Percentiles rank a stretch among this genome's conserved stretches.
Evolutionary conservation across 2,888 invertebrate species (phyloP).

Genomic region (Bombylius major): DNA sequence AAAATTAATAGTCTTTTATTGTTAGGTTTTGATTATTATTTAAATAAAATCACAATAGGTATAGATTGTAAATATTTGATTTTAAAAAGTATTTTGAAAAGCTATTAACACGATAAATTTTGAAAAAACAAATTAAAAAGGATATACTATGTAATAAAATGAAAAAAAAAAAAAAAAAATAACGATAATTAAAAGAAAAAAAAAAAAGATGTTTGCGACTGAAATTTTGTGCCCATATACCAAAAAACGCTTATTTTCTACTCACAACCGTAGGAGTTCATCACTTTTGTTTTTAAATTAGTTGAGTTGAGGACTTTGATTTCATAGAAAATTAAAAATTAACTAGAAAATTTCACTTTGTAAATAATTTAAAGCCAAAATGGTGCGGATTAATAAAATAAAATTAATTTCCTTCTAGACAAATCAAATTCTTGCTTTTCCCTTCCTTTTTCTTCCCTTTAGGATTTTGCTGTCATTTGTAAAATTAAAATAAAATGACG

Average conservation of each 20-base stretch:
- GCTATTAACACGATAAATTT: neutral
- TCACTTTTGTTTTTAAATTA: neutral
- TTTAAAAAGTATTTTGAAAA: neutral
- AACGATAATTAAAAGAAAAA: neutral
- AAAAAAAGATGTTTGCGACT: neutral
- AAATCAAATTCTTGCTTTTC: no score
- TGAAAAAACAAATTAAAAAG: neutral
- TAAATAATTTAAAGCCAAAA: no score
- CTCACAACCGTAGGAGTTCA: slow-evolving; percentile 9
- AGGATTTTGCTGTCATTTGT: no score
- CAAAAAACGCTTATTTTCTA: slow-evolving; percentile 1
- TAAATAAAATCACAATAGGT: neutral
- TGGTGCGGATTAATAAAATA: no score
- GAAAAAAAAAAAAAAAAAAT: neutral
- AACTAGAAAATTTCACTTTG: no score
- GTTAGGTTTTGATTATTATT: neutral
- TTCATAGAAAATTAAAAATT: no score
- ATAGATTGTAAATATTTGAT: neutral
- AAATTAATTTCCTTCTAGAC: no score
- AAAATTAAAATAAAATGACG: no score
- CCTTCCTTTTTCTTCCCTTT: no score
- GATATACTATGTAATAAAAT: neutral
- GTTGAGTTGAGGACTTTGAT: no score
- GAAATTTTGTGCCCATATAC: slow-evolving; percentile 5
- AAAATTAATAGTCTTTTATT: no score